A percentile compares a stretch with the other conserved stretches of the same genome.
phyloP scores from a whole-genome alignment of 1,140 invertebrate genomes.

The Hycleus phaleratus region DNA sequence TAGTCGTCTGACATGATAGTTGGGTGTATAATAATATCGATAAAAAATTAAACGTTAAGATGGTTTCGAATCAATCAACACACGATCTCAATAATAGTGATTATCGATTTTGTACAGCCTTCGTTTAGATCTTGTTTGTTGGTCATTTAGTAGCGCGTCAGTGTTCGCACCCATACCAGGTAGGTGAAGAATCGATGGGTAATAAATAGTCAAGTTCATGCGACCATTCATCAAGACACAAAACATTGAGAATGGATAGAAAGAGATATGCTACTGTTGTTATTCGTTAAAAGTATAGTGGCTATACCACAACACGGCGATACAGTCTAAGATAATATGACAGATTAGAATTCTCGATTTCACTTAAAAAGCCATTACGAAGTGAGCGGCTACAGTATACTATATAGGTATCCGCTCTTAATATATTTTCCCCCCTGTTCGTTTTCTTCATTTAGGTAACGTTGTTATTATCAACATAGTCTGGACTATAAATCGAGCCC shows the following conservation, averaged over 20 bases:
- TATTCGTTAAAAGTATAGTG: no score
- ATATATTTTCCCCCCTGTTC: background rate
- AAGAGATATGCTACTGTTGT: background rate
- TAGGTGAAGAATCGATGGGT: background rate
- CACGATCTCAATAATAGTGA: conserved; percentile 15
- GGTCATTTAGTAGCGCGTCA: conserved; percentile 12
- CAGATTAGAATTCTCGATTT: conserved; percentile 30
- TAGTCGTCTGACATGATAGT: background rate
- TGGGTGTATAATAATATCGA: background rate
- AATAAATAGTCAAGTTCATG: conserved; percentile 10
- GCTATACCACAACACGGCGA: background rate
- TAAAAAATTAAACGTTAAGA: background rate
- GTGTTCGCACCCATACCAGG: conserved; percentile 15
- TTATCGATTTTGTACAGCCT: conserved; percentile 8
- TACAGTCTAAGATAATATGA: conserved; percentile 26
- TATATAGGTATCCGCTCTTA: no score
- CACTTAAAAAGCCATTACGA: conserved; percentile 30
- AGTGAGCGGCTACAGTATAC: background rate
- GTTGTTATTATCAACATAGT: no score
- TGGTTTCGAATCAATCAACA: conserved; percentile 11
- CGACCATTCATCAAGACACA: conserved; percentile 13
- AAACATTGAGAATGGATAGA: no score
- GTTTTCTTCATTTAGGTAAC: background rate
- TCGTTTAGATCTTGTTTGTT: no score
- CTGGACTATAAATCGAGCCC: conserved; percentile 8